phyloP scores from a whole-genome alignment of 2,113 vertebrate genomes.

The Charadrius vociferus region DNA sequence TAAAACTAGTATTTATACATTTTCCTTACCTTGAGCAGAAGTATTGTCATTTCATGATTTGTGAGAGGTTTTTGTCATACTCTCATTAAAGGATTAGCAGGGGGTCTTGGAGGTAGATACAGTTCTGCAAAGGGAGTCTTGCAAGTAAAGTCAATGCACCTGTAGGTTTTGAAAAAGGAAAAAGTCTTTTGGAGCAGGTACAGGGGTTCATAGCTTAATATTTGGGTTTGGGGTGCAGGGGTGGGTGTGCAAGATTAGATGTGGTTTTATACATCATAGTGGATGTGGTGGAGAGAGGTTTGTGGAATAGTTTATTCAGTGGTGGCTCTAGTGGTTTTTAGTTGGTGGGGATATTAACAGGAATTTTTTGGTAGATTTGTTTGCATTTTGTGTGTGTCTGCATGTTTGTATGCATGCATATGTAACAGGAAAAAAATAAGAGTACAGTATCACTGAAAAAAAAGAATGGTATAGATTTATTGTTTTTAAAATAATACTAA shows the following conservation, averaged over 20 bases:
- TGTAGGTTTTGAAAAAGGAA: neutral
- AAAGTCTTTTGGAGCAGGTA: neutral
- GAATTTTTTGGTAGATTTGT: neutral
- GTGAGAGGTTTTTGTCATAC: neutral
- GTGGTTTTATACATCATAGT: neutral
- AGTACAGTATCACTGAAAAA: too few species aligned
- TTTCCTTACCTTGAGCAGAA: neutral
- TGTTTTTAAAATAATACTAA: neutral
- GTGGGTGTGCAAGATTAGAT: neutral
- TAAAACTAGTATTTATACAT: neutral
- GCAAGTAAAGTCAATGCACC: neutral
- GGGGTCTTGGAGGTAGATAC: neutral
- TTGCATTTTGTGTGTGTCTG: neutral
- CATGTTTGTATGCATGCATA: neutral
- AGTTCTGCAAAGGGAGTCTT: neutral
- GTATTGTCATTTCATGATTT: neutral
- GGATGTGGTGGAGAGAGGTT: neutral
- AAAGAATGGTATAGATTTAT: too few species aligned
- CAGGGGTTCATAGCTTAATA: neutral
- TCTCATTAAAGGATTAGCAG: neutral
- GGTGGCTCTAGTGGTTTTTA: neutral
- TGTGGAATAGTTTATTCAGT: neutral
- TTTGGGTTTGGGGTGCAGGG: neutral
- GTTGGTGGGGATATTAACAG: neutral
- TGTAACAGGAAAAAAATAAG: neutral